Percentiles rank a stretch among this genome's conserved stretches.
Conservation (phyloP, 2,113 vertebrate genomes). For the Megalops atlanticus region DNA sequence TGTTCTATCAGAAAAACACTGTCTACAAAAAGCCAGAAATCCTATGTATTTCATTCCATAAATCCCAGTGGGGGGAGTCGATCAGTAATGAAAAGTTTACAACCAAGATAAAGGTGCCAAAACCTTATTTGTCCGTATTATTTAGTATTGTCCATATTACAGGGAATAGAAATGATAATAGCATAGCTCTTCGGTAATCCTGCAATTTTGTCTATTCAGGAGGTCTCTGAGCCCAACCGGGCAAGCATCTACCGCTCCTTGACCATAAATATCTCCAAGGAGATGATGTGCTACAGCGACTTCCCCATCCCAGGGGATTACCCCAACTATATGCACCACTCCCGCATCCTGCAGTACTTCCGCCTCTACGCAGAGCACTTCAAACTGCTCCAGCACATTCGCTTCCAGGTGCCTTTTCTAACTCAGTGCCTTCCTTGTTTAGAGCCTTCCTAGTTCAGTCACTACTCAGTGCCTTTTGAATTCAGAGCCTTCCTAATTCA, state of each 20-base stretch:
- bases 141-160: too few relatives aligned
- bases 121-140: background rate
- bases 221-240: constrained; percentile 74
- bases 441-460: too few relatives aligned
- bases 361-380: constrained; percentile 80
- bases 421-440: background rate
- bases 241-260: constrained; percentile 89
- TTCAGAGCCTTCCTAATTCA: too few relatives aligned
- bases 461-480: too few relatives aligned
- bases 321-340: constrained; percentile 91
- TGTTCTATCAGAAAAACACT: too few relatives aligned
- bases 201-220: constrained; percentile 60
- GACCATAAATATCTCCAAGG: constrained; percentile 92
- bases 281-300: constrained; percentile 95
- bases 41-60: too few relatives aligned
- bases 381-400: constrained; percentile 76
- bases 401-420: constrained; percentile 72
- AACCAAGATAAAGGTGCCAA: background rate
- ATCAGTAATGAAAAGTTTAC: too few relatives aligned
- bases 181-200: background rate
- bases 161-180: background rate
- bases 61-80: too few relatives aligned
- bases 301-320: constrained; percentile 82
- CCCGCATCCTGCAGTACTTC: constrained; percentile 84
- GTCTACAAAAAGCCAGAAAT: too few relatives aligned